Conservation (phyloP, 2,888 invertebrate species). For the Noctua fimbriata region DNA sequence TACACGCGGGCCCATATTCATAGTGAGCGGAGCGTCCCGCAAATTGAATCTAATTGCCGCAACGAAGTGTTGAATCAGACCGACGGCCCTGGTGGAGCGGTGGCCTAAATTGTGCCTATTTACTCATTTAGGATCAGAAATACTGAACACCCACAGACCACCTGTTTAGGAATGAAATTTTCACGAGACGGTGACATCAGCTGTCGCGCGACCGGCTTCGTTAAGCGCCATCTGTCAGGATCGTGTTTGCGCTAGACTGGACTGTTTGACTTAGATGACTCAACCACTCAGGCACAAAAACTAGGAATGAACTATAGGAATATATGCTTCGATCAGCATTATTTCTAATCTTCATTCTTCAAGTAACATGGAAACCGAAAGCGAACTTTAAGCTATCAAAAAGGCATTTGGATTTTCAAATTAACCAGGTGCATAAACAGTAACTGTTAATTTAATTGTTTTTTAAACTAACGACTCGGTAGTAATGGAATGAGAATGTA, state of each 20-base stretch:
- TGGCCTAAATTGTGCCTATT: conserved; percentile 88
- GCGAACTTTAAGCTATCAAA: neutral
- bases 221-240: conserved; percentile 66
- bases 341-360: neutral
- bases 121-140: conserved; percentile 85
- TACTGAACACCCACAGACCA: conserved; percentile 85
- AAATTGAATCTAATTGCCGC: conserved; percentile 90
- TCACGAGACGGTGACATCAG: conserved; percentile 79
- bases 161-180: conserved; percentile 83
- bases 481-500: conserved; percentile 6
- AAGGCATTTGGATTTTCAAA: neutral
- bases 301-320: neutral
- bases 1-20: conserved; percentile 81
- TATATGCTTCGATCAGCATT: neutral
- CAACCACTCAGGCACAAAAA: conserved; percentile 1
- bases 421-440: conserved; percentile 9
- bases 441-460: conserved; percentile 14
- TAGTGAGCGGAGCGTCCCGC: conserved; percentile 80
- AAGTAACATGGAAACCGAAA: neutral
- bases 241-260: conserved; percentile 61
- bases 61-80: conserved; percentile 90
- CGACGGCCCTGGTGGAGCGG: conserved; percentile 75
- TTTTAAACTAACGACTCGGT: neutral
- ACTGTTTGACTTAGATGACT: conserved; percentile 55
- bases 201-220: conserved; percentile 59